phyloP scores from a whole-genome alignment of 2,797 vertebrate genomes.

The Eleutherodactylus coqui region DNA sequence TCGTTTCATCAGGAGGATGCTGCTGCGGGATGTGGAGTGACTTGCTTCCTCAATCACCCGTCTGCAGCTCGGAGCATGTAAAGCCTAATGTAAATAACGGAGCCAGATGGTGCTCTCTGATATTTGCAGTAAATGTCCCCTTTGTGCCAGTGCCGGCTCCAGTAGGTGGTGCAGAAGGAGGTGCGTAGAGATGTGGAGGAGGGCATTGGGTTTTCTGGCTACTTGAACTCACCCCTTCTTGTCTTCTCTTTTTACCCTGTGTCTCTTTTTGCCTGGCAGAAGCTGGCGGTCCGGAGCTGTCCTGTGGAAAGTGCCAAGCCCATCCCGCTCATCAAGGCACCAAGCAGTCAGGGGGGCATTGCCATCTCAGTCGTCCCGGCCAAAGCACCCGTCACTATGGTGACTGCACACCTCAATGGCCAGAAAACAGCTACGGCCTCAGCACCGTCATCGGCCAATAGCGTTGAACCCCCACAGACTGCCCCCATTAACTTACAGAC shows the following conservation, averaged over 20 bases:
- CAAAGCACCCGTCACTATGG: constrained; percentile 85
- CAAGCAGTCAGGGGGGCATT: constrained; percentile 76
- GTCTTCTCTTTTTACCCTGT: constrained; percentile 30
- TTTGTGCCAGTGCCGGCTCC: constrained; percentile 36
- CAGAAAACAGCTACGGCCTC: constrained; percentile 72
- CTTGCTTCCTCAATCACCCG: constrained; percentile 25
- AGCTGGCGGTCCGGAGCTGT: constrained; percentile 84
- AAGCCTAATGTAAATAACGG: constrained; percentile 27
- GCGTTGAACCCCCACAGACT: constrained; percentile 77
- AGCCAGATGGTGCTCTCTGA: constrained; percentile 52
- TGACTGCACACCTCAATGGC: constrained; percentile 85
- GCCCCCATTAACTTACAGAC: constrained; percentile 82
- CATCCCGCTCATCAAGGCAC: constrained; percentile 78
- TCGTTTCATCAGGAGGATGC: constrained; percentile 32
- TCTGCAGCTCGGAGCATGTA: constrained; percentile 9
- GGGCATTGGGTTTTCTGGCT: background rate
- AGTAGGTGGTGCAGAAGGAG: constrained; percentile 33
- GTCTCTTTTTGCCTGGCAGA: constrained; percentile 72
- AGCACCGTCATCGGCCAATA: constrained; percentile 57
- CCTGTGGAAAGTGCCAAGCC: constrained; percentile 79
- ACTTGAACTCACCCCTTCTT: constrained; percentile 42
- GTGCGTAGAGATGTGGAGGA: constrained; percentile 13
- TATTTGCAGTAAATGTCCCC: constrained; percentile 2
- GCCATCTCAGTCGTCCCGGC: constrained; percentile 81
- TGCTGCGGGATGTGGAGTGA: background rate